Evolutionary conservation across 2,113 vertebrate species (phyloP), one percentile per base, ranked within the genome.

Genomic region (Theristicus caerulescens): DNA sequence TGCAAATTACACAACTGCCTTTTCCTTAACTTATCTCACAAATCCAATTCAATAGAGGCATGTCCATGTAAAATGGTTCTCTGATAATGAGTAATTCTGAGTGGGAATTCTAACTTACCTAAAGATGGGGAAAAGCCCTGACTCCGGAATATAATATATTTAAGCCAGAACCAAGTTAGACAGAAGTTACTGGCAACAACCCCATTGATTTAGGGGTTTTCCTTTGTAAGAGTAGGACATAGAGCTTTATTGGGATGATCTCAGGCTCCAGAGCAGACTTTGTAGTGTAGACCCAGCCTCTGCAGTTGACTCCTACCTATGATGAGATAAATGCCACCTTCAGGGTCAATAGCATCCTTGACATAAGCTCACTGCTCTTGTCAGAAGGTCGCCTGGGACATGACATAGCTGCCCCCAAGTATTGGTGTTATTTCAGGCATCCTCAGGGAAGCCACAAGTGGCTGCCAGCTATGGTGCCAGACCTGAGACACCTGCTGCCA

Each of bases 1-100:
- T 98, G 98, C 98, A 99, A 98, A 98, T 98, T 98, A 97, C 97
- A 97, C 96, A 97, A 98, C 97, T 98, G 97, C 97, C 98, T 98
- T 73, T 98, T 98, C 98, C 98, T 98, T 99, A 98, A 98, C 97
- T 97, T 98, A 98, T 98, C 97, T 98, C 97, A 97, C 98, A 98
- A 98, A 98, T 98, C 98, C 98, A 98, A 98, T 98, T 98, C 98
- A 95, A 74, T 54, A 91, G 80, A 90, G 84, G 70, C 93, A 87
- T 55, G 77, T 95, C 88, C n/a, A 5, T 85, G 88, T 86, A 78
- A 97, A 96, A 93, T 92, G 80, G 69, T 65, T 91, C 94, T 83
- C 74, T 95, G 86, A 83, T 81, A 81, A 95, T 95, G 83, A 97
- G 70, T 81, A 89, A 91, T 94, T 94, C 90, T 69, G 61, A 61